Conservation (phyloP, 2,113 vertebrate genomes). For the Garra rufa region DNA sequence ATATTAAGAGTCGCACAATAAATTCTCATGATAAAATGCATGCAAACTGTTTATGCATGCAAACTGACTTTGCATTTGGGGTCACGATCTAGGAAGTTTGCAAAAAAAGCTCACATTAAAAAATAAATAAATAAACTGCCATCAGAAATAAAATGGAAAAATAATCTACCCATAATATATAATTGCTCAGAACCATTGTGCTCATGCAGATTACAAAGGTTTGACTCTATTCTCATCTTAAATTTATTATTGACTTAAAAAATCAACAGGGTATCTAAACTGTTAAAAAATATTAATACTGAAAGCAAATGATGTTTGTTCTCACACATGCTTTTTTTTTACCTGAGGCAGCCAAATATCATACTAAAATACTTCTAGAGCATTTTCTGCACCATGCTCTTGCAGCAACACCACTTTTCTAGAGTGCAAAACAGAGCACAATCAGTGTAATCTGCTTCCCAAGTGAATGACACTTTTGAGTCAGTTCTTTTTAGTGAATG, state of each 20-base stretch:
- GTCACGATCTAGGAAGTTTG: background rate
- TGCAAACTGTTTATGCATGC: slow-evolving; percentile 14
- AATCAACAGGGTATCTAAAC: background rate
- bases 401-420: too few relatives aligned
- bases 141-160: background rate
- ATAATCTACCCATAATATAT: too few relatives aligned
- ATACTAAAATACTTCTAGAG: background rate
- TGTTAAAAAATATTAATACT: background rate
- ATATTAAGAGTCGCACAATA: slow-evolving; percentile 13
- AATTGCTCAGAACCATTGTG: too few relatives aligned
- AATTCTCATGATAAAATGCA: background rate
- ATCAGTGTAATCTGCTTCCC: background rate
- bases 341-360: background rate
- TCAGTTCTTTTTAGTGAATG: background rate
- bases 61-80: slow-evolving; percentile 22
- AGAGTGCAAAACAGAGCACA: too few relatives aligned
- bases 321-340: background rate
- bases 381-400: background rate
- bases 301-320: background rate
- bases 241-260: background rate
- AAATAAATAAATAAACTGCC: background rate
- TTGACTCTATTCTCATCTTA: background rate
- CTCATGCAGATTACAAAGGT: background rate
- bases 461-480: background rate
- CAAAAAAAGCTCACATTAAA: background rate